A percentile compares a stretch with the other conserved stretches of the same genome.
Evolutionary conservation across 2,888 invertebrate species (phyloP).

Genomic region (Chrysodeixis includens): DNA sequence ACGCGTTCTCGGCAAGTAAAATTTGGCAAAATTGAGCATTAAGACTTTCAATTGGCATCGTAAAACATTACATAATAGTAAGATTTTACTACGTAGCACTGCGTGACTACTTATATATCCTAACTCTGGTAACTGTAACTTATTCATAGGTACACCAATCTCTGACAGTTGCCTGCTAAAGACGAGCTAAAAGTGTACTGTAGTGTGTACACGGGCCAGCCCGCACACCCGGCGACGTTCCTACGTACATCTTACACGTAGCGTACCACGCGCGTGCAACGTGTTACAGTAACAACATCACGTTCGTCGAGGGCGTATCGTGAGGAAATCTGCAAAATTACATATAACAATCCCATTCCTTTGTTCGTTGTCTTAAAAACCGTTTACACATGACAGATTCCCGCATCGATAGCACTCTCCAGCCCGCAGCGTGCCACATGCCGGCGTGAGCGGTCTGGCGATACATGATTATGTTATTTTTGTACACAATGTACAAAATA

Average conservation of each 20-base stretch:
- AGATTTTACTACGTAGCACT: conserved; percentile 80
- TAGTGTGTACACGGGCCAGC: conserved; percentile 57
- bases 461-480: conserved; percentile 49
- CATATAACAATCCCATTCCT: conserved; percentile 31
- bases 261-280: conserved; percentile 9
- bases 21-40: conserved; percentile 90
- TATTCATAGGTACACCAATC: conserved; percentile 80
- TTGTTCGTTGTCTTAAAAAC: conserved; percentile 24
- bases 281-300: conserved; percentile 21
- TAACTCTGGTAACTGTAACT: conserved; percentile 87
- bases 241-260: conserved; percentile 29
- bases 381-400: conserved; percentile 28
- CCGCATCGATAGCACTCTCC: conserved; percentile 20
- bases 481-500: conserved; percentile 69
- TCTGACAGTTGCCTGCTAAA: conserved; percentile 66
- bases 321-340: conserved; percentile 29
- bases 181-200: conserved; percentile 63
- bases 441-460: conserved; percentile 61
- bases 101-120: conserved; percentile 81
- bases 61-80: conserved; percentile 78
- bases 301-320: conserved; percentile 15
- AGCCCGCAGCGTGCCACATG: conserved; percentile 33
- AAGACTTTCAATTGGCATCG: conserved; percentile 86
- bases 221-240: conserved; percentile 54
- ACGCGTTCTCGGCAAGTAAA: conserved; percentile 86